Base-by-base conservation (phyloP, 2,113 vertebrate species). In the Colius striatus region DNA sequence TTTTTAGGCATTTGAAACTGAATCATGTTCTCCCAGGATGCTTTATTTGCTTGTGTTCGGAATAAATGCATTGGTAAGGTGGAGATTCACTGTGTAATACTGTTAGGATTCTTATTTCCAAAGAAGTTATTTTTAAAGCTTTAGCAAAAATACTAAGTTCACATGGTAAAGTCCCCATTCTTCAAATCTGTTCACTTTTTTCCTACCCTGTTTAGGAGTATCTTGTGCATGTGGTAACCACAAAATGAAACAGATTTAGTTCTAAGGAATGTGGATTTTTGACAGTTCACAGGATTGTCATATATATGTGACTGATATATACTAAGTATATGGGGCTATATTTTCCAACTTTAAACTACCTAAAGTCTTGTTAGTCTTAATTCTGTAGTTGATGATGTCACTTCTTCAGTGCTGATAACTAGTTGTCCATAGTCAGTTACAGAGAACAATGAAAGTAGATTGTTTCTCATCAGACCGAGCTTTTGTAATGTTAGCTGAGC, bases 211-310 rank as follows among this genome's bases (percentile, higher is more conserved):
- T 55, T 88, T 51, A 23, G 20, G 5, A 8, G 0, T 53, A 27
- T 18, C 10, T 29, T 80, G 8, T 45, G 2, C 45, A 3, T 29
- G 13, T 9, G 62, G 25, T 50, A 38, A 13, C 34, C 15, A 48
- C 6, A 68, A 60, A 45, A 57, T 68, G 38, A 3, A 8, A 2
- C 5, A 7, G 34, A 16, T 72, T 18, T 30, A 34, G 11, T 22
- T 55, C 25, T 9, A 27, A 21, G 8, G 11, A 53, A 10, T 36
- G 14, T 70, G 55, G 47, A 10, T 34, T 54, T 48, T 53, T 74
- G 47, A 11, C 20, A 5, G 41, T 87, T 60, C 5, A n/a, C 1
- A 0, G 60, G 19, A n/a, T 32, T 0, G 0, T n/a, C n/a, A n/a
- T 41, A 41, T 41, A 41, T 41, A 41, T 41, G 12, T 41, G 38